These are phyloP conservation scores for Nectonema munidae DNA, from an alignment of 2,888 invertebrate species.

Conservation along the genomic window DNA sequence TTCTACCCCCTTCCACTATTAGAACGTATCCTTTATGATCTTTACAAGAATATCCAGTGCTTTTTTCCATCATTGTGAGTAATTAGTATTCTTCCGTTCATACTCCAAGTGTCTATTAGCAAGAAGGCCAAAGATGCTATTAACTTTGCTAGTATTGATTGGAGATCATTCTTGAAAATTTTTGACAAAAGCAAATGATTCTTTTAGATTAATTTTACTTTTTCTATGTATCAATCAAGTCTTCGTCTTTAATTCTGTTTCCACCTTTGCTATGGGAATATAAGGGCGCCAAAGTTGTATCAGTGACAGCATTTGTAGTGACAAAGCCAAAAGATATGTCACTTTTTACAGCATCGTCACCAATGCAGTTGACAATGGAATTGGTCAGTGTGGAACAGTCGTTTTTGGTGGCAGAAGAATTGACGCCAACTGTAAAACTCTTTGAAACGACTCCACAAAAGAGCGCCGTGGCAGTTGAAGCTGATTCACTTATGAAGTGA, in stretches of 20 bases:
- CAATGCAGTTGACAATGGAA: neutral
- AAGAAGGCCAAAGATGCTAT: no score
- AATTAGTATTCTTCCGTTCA: no score
- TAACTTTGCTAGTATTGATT: no score
- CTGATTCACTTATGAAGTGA: no score
- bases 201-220: no score
- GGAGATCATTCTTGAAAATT: no score
- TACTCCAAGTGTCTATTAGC: constrained; percentile 1
- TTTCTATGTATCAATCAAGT: no score
- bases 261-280: neutral
- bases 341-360: no score
- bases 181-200: no score
- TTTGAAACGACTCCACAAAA: constrained; percentile 2
- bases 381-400: no score
- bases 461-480: constrained; percentile 7
- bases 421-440: constrained; percentile 2
- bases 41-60: neutral
- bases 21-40: neutral
- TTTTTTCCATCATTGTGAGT: neutral
- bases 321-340: no score
- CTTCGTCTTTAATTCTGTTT: no score
- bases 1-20: constrained; percentile 2
- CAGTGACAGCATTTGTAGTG: neutral
- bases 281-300: neutral
- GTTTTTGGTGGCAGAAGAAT: neutral